phyloP scores from a whole-genome alignment of 2,113 vertebrate genomes.

The Arenaria interpres region DNA sequence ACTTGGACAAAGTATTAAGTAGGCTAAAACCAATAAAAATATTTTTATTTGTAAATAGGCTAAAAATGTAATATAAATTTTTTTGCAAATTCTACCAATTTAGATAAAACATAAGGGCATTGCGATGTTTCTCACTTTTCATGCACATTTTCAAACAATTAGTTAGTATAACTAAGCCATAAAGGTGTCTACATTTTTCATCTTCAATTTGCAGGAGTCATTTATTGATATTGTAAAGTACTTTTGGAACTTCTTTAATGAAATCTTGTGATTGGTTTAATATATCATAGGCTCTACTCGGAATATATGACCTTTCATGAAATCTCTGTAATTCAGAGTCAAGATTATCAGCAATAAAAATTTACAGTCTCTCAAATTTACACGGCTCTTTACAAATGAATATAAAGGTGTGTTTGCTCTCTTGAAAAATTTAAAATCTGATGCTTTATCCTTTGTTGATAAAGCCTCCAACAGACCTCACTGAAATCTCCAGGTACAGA shows the following conservation, averaged over 20 bases:
- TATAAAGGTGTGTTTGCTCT: not conserved
- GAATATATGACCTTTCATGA: constrained; percentile 50
- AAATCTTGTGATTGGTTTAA: constrained; percentile 37
- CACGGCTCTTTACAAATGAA: not conserved
- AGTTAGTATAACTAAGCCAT: not conserved
- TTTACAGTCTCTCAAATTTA: constrained; percentile 7
- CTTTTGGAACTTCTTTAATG: constrained; percentile 31
- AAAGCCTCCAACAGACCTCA: not conserved
- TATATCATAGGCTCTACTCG: constrained; percentile 24
- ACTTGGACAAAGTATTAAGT: not conserved
- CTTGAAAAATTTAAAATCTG: constrained; percentile 18
- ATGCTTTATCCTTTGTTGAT: not conserved
- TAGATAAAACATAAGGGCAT: not conserved
- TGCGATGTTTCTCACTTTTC: not conserved
- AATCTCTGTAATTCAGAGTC: constrained; percentile 20
- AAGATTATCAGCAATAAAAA: constrained; percentile 29
- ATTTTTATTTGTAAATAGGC: not conserved
- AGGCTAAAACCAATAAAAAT: not conserved
- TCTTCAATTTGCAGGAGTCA: not conserved
- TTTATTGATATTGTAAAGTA: not conserved
- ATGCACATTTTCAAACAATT: not conserved
- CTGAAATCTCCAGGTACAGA: not conserved
- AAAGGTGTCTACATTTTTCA: not conserved
- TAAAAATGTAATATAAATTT: not conserved
- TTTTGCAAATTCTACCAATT: not conserved